Evolutionary conservation across 2,113 vertebrate genomes (phyloP).

Genomic region (Elephantulus edwardii): DNA sequence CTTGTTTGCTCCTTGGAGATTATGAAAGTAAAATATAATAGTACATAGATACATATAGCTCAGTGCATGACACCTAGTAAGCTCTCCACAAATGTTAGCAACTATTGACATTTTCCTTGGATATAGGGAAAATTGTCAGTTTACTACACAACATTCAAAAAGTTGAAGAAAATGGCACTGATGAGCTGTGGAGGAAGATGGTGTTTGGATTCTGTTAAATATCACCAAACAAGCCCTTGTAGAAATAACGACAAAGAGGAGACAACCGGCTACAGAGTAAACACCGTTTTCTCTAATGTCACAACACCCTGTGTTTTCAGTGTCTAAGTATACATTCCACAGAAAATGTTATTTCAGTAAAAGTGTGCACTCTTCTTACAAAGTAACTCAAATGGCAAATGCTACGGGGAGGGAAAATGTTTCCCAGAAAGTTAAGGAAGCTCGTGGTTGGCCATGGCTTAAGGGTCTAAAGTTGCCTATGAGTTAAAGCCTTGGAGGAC

Average conservation of each 20-base stretch:
- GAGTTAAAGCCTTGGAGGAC: not conserved
- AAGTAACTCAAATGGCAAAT: not conserved
- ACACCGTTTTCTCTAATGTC: not conserved
- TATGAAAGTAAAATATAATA: not conserved
- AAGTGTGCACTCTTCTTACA: not conserved
- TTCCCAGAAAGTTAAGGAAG: not conserved
- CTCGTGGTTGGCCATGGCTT: not conserved
- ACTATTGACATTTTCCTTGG: not conserved
- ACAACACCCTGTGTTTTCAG: not conserved
- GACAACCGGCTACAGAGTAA: not conserved
- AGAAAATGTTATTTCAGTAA: conserved; percentile 1
- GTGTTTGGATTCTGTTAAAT: conserved; percentile 6
- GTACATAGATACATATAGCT: not conserved
- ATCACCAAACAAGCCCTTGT: not conserved
- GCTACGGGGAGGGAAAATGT: not conserved
- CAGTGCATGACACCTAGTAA: not conserved
- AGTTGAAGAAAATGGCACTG: not conserved
- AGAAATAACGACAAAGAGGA: not conserved
- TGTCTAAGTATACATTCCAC: not conserved
- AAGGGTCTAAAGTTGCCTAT: not conserved
- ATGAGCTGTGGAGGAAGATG: not conserved
- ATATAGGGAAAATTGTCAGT: not conserved
- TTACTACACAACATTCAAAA: conserved; percentile 26
- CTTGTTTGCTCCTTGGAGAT: not conserved
- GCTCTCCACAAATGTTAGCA: not conserved